Evolutionary conservation across 35 echinoderm and acorn worm species (phyloP).

Genomic region (Nesometra sesokonis): DNA sequence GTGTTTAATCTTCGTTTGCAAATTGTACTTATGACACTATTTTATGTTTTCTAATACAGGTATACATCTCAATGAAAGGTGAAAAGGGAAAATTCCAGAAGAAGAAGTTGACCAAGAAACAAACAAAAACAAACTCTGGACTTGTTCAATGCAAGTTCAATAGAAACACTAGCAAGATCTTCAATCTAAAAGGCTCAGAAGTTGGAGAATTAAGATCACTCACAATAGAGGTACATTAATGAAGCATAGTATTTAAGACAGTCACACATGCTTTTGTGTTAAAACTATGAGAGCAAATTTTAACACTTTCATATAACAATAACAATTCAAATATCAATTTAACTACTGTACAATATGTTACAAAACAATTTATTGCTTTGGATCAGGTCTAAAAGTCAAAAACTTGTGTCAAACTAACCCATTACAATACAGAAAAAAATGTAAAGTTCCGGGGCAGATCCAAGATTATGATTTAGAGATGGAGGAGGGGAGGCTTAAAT

Average conservation of each 20-base stretch:
- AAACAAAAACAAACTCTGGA: conserved; percentile 65
- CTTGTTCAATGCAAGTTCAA: conserved; percentile 61
- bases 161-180: conserved; percentile 70
- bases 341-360: not conserved
- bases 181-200: conserved; percentile 82
- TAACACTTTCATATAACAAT: not conserved
- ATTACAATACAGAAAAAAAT: too few species aligned
- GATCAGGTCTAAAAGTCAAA: too few species aligned
- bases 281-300: not conserved
- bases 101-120: conserved; percentile 73
- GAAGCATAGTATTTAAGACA: too few species aligned
- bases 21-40: not conserved
- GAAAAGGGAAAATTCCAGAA: conserved; percentile 70
- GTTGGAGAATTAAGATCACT: conserved; percentile 58
- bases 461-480: too few species aligned
- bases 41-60: conserved; percentile 33
- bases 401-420: too few species aligned
- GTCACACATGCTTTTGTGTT: not conserved
- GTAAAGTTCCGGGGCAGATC: too few species aligned
- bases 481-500: too few species aligned
- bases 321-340: too few species aligned
- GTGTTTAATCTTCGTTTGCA: too few species aligned
- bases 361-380: too few species aligned
- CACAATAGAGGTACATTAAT: conserved; percentile 58
- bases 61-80: conserved; percentile 70